Evolutionary conservation across 2,888 invertebrate species (phyloP).

Genomic region (Ptychoptera contaminata): DNA sequence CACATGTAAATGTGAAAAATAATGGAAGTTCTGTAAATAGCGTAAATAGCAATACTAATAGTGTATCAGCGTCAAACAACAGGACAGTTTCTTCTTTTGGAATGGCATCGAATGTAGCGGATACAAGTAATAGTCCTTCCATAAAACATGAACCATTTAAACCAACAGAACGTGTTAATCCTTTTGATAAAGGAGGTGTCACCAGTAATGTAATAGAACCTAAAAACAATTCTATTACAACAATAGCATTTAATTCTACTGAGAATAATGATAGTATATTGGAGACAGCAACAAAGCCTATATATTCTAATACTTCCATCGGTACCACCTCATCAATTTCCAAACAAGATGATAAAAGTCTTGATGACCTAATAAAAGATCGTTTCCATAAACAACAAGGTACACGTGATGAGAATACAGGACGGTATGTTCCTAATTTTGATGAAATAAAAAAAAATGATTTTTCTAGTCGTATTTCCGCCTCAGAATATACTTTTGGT

Average conservation of each 20-base stretch:
- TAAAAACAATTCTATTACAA: no score
- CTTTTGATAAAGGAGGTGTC: conserved; percentile 17
- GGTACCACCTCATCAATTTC: background rate
- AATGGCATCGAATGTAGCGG: background rate
- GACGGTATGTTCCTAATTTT: conserved; percentile 1
- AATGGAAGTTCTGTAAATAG: no score
- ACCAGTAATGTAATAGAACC: no score
- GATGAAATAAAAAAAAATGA: background rate
- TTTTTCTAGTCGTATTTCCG: background rate
- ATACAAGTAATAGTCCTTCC: background rate
- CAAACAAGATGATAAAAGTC: conserved; percentile 1
- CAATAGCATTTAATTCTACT: no score
- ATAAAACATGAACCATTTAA: conserved; percentile 11
- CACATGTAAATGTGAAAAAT: no score
- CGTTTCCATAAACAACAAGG: conserved; percentile 6
- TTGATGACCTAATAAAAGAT: conserved; percentile 7
- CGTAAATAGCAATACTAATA: background rate
- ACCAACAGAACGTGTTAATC: conserved; percentile 29
- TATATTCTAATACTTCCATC: background rate
- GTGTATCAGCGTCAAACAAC: background rate
- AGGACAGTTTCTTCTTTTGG: background rate
- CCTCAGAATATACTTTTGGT: background rate
- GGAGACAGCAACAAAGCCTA: background rate
- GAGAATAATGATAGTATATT: no score
- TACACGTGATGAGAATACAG: background rate